Percentiles rank a stretch among this genome's conserved stretches.
These are phyloP conservation scores for Hippolais icterina DNA, from an alignment of 2,113 vertebrate genomes.

Conservation along the genomic window DNA sequence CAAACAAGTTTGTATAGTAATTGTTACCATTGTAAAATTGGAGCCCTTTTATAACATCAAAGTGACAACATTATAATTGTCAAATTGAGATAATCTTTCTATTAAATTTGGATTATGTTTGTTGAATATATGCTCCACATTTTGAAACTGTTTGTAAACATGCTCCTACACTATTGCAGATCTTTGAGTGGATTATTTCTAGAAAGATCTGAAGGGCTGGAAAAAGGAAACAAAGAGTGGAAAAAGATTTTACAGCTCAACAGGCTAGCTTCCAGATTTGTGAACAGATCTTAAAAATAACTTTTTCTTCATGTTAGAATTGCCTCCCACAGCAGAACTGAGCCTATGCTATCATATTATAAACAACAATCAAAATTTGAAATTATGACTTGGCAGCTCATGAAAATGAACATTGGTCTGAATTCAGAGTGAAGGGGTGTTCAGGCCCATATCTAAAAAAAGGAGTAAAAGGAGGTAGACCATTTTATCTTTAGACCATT, in stretches of 20 bases:
- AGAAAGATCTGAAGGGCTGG: neutral
- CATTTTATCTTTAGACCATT: neutral
- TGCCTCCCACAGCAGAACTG: neutral
- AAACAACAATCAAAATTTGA: neutral
- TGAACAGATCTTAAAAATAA: neutral
- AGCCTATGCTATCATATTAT: neutral
- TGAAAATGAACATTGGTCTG: neutral
- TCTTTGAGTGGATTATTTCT: neutral
- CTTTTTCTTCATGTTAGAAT: neutral
- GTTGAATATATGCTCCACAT: neutral
- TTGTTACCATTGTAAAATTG: neutral
- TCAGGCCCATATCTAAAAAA: neutral
- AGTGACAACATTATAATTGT: neutral
- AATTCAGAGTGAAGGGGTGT: neutral
- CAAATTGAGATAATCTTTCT: neutral
- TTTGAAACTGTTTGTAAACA: neutral
- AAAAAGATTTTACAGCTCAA: neutral
- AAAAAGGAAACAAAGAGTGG: neutral
- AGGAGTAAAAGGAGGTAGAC: neutral
- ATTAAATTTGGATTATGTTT: neutral
- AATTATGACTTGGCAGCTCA: neutral
- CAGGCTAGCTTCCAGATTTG: neutral
- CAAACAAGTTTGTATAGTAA: neutral
- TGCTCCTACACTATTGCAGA: neutral
- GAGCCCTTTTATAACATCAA: neutral